Evolutionary conservation across 2,888 invertebrate species (phyloP), one percentile per base, ranked within the genome.

Genomic region (Scelioninae gen. 2): DNA sequence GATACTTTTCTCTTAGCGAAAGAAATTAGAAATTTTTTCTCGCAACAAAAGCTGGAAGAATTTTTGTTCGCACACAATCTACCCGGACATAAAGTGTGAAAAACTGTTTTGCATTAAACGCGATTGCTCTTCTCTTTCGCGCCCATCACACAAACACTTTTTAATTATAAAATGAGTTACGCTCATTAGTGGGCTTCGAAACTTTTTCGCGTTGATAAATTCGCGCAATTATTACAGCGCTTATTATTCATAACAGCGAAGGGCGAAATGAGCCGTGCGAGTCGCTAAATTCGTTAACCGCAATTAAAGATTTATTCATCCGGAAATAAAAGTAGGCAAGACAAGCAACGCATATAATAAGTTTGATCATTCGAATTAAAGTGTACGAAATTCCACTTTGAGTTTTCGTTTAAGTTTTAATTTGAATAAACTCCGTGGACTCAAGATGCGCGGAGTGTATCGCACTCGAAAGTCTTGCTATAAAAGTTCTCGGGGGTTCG

Each of bases 111-210:
- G 22, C 50, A 50, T 68, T 57, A 43, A 52, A 16, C 33, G 16
- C 35, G 50, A 63, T 63, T 43, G 45, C 35, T 35, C 45, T 52
- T 43, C 64, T 45, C 33, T 45, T 53, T 53, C 35, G 9, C 53
- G 18, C 37, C 48, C 46, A 35, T 31, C 46, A 35, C 25, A 11
- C 61, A 55, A 63, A 37, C 39, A 48, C 37, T 48, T 48, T 61
- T 70, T 70, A 70, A 70, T 70, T 57, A 70, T 46, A 46, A 70
- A 63, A 48, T 63, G 61, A 63, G 41, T 63, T 70, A 55, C 61
- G 61, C 61, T 61, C 61, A 63, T 70, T 70, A 61, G 35, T 16
- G 4, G 48, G 39, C 37, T 46, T 45, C 25, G 43, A 50, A 70
- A 69, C 69, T 69, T 61, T 53, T 35, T 41, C 25, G 22, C 25